These are phyloP conservation scores for Sinocyclocheilus grahami DNA, from an alignment of 2,113 vertebrate species.

Conservation along the genomic window DNA sequence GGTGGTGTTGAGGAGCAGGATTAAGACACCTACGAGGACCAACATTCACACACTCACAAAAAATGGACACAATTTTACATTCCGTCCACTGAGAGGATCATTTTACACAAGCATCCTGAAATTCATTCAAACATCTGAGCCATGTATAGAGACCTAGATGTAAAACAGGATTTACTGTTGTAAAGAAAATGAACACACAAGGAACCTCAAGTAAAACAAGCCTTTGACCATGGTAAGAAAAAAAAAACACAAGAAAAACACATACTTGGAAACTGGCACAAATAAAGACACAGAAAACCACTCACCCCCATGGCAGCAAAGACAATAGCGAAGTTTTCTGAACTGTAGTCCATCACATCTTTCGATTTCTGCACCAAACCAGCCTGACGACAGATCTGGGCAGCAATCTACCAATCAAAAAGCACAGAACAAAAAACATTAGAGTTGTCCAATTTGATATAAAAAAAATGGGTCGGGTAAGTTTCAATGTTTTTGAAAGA, in stretches of 20 bases:
- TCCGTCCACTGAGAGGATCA: background rate
- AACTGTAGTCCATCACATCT: constrained; percentile 81
- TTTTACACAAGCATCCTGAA: constrained; percentile 4
- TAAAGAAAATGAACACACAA: background rate
- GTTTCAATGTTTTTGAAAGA: background rate
- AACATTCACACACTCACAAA: constrained; percentile 34
- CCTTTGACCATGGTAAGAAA: background rate
- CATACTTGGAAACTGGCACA: background rate
- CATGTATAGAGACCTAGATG: background rate
- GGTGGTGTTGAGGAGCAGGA: constrained; percentile 51
- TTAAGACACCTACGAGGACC: constrained; percentile 44
- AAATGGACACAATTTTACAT: background rate
- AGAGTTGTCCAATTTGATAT: background rate
- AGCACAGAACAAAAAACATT: background rate
- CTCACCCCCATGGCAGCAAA: constrained; percentile 84
- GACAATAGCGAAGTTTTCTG: constrained; percentile 83
- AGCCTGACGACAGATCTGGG: constrained; percentile 84
- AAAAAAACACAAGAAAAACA: constrained; percentile 16
- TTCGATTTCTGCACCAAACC: constrained; percentile 82
- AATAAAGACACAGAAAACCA: background rate
- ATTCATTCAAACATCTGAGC: background rate
- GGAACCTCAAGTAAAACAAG: background rate
- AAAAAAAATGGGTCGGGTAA: background rate
- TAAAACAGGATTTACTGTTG: background rate
- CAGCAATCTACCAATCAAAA: constrained; percentile 73